Evolutionary conservation across 2,113 vertebrate genomes (phyloP), one percentile per base, ranked within the genome.

Genomic region (Taurulus bubalis): DNA sequence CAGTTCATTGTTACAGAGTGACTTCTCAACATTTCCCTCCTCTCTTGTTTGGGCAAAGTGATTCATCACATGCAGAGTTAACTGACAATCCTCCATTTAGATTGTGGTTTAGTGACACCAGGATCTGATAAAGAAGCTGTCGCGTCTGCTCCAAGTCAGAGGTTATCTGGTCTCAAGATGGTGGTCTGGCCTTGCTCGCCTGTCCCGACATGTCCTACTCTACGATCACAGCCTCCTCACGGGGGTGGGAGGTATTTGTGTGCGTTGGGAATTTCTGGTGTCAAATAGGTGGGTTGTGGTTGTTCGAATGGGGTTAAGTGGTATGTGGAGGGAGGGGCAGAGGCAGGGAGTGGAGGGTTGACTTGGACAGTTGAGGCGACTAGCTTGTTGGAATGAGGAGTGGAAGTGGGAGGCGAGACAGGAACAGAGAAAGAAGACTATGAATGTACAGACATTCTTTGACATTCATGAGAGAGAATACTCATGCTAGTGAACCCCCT

Each of bases 261-360:
- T 82, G 65, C 63, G 87, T 32, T 22, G 80, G 82, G 88, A 75
- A 75, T 87, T 80, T 85, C 38, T 72, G 71, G 75, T 82, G 81
- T 84, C 32, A 66, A 62, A 75, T 66, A 66, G 65, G 88, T 87
- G 87, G 81, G 79, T 16, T 83, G 83, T 63, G 78, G 72, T 62
- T 80, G 80, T 87, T 78, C 20, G 49, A 66, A 60, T 73, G 78
- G 76, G 83, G 75, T 90, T 82, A 87, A 90, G 82, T 86, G 89
- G 86, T 90, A 88, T 91, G 87, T 83, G 67, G 67, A 88, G 77
- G 89, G 85, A 84, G 79, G 79, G 85, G 80, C 69, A 16, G 78
- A 26, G 38, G 15, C 42, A 55, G 58, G 77, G 70, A 81, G 85
- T 76, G 85, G 67, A 76, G 34, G 59, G 76, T 34, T 59, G 75